Percentiles rank a stretch among this genome's conserved stretches.
Evolutionary conservation across 1,140 invertebrate species (phyloP).

Genomic region (Samia ricini): DNA sequence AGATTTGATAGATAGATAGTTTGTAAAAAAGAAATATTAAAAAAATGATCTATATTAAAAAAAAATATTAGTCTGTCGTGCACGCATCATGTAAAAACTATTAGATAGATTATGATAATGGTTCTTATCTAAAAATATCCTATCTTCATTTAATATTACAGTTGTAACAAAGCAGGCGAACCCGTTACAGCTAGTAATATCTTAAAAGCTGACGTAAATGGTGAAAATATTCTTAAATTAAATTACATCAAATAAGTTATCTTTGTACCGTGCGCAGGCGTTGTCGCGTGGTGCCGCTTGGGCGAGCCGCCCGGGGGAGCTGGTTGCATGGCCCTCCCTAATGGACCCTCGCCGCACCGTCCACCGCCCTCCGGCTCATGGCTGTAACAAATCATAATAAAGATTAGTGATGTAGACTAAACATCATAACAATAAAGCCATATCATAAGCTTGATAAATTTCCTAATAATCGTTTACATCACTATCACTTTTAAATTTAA

Average conservation of each 20-base stretch:
- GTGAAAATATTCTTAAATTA: neutral
- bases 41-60: too few species aligned
- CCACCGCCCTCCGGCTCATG: constrained; percentile 81
- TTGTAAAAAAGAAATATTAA: too few species aligned
- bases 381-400: constrained; percentile 61
- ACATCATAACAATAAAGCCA: neutral
- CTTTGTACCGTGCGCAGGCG: constrained; percentile 43
- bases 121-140: too few species aligned
- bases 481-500: too few species aligned
- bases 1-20: too few species aligned
- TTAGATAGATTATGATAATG: too few species aligned
- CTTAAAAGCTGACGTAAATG: neutral
- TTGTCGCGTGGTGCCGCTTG: constrained; percentile 49
- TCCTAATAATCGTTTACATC: too few species aligned
- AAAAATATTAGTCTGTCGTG: too few species aligned
- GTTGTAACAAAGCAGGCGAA: too few species aligned
- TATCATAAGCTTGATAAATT: neutral
- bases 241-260: neutral
- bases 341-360: constrained; percentile 70
- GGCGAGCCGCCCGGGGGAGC: constrained; percentile 60
- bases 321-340: constrained; percentile 72
- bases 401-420: neutral
- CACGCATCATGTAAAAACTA: too few species aligned
- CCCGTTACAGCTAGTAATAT: too few species aligned
- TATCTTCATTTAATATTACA: too few species aligned